Evolutionary conservation across 1,140 invertebrate genomes (phyloP).

Genomic region (Calephelis virginiensis): DNA sequence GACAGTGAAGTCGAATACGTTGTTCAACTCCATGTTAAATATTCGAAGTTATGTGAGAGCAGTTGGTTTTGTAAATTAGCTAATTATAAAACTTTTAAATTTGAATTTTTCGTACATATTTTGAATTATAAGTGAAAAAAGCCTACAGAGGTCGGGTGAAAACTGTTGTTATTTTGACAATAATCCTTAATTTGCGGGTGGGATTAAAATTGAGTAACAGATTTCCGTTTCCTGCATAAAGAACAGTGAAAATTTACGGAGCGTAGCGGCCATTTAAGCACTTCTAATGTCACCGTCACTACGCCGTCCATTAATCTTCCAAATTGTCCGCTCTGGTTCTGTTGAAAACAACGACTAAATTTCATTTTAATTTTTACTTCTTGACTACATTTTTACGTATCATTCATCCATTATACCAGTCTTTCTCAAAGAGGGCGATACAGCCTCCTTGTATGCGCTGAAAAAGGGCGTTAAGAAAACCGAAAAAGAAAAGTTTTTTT

Average conservation of each 20-base stretch:
- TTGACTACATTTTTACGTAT: neutral
- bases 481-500: too few species aligned
- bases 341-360: conserved; percentile 25
- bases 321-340: conserved; percentile 32
- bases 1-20: neutral
- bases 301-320: conserved; percentile 34
- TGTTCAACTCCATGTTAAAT: neutral
- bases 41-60: neutral
- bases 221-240: conserved; percentile 16
- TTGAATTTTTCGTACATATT: too few species aligned
- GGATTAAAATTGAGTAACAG: neutral
- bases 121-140: neutral
- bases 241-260: conserved; percentile 25
- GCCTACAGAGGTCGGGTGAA: neutral
- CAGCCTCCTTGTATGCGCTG: too few species aligned
- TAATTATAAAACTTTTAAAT: neutral
- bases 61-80: neutral
- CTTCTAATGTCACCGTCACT: conserved; percentile 34
- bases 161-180: neutral
- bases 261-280: conserved; percentile 24
- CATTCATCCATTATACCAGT: too few species aligned
- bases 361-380: conserved; percentile 27
- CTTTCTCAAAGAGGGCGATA: too few species aligned
- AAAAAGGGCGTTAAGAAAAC: too few species aligned
- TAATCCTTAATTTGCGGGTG: neutral